Evolutionary conservation across 1,140 invertebrate genomes (phyloP), one percentile per base, ranked within the genome.

Genomic region (Drosophila pandora): DNA sequence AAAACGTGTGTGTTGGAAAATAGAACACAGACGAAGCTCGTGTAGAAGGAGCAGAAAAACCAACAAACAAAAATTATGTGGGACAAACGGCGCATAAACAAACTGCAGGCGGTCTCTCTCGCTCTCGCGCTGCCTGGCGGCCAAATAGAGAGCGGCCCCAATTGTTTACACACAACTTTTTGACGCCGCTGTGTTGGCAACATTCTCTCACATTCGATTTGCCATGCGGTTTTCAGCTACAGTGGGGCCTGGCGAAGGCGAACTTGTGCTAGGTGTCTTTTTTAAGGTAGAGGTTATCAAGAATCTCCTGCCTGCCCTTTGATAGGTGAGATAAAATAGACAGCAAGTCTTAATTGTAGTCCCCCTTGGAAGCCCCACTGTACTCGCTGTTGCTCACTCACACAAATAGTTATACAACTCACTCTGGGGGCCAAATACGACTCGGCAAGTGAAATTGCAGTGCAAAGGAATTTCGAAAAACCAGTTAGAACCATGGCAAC

Each of bases 41-140:
- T 52, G 54, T 68, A 17, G 30, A 63, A 84, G 80, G 68, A 83
- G 76, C 64, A 79, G 80, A 83, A 84, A 83, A 83, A 83, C 79
- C 76, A 87, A 88, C 79, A 79, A 88, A 88, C 75, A 87, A 87
- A 85, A 82, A 82, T 78, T 79, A 87, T 87, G 75, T 87, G 75
- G 82, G 82, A 75, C 82, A 87, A 81, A 59, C 71, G 34, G 68
- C 73, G 64, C 67, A 72, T 56, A 74, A 79, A 56, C 71, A 58
- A 72, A 78, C 70, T 58, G 65, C 43, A 57, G 49, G 52, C 43
- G 50, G 62, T 62, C 25, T 22, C 23, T 64, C 47, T 52, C 28
- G 41, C 28, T 28, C 47, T 47, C 43, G 10, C 32, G 32, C 9
- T 32, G 32, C 9, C 17, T 45, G 7, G 13, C 41, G 4, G 43